Percentiles rank a stretch among this genome's conserved stretches.
Conservation (phyloP, 1,140 invertebrate genomes). For the Cyclina sinensis region DNA sequence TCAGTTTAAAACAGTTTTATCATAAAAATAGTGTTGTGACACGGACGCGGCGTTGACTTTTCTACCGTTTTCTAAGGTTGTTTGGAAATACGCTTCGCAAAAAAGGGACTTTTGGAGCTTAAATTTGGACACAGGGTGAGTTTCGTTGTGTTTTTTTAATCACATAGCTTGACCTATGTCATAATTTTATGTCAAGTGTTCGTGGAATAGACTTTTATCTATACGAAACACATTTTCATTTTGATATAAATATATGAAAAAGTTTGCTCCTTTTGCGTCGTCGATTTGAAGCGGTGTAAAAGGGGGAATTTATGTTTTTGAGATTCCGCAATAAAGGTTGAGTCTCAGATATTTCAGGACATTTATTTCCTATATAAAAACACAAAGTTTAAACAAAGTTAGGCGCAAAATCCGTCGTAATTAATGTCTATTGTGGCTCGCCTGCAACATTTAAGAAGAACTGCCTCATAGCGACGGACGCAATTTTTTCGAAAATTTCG, state of each 20-base stretch:
- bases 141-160: constrained; percentile 21
- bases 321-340: background rate
- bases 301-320: background rate
- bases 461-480: too few relatives aligned
- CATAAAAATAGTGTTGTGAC: background rate
- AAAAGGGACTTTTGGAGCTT: background rate
- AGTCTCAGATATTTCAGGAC: background rate
- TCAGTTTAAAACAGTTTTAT: background rate
- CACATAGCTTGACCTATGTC: constrained; percentile 3
- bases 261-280: background rate
- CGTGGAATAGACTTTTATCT: constrained; percentile 43
- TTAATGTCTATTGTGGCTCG: too few relatives aligned
- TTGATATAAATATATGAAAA: background rate
- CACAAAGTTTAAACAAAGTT: background rate
- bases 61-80: background rate
- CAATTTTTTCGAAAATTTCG: too few relatives aligned
- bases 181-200: constrained; percentile 44
- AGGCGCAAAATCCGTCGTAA: too few relatives aligned
- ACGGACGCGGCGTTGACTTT: background rate
- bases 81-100: background rate
- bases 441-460: too few relatives aligned
- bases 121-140: constrained; percentile 17
- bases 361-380: background rate
- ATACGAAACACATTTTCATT: constrained; percentile 33
- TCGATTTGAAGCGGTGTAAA: background rate